Percentiles rank a stretch among this genome's conserved stretches.
These are phyloP conservation scores for Pelobates fuscus DNA, from an alignment of 2,113 vertebrate genomes.

Conservation along the genomic window DNA sequence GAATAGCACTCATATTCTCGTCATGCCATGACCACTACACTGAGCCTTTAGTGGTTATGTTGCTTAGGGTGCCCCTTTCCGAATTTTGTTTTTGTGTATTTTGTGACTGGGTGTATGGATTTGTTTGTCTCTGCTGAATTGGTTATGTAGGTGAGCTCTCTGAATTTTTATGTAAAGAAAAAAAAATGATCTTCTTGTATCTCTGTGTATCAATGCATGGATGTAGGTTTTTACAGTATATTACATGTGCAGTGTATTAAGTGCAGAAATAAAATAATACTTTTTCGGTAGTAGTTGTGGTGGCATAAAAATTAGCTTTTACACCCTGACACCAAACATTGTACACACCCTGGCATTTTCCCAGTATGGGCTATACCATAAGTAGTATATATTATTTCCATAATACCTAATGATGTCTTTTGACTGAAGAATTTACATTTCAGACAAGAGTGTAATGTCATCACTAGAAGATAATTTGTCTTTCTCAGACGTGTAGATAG, in stretches of 20 bases:
- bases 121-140: too few relatives aligned
- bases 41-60: too few relatives aligned
- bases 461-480: constrained; percentile 10
- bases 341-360: constrained; percentile 61
- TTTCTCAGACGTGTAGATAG: constrained; percentile 20
- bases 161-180: too few relatives aligned
- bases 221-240: too few relatives aligned
- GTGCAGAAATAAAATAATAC: background rate
- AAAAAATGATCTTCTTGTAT: too few relatives aligned
- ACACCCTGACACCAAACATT: constrained; percentile 64
- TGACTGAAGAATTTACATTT: constrained; percentile 46
- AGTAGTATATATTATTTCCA: constrained; percentile 32
- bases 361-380: constrained; percentile 44
- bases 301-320: constrained; percentile 64
- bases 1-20: too few relatives aligned
- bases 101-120: too few relatives aligned
- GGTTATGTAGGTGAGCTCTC: too few relatives aligned
- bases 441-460: constrained; percentile 42
- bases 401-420: constrained; percentile 37
- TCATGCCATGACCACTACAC: too few relatives aligned
- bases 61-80: too few relatives aligned
- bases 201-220: background rate
- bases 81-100: too few relatives aligned
- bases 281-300: constrained; percentile 59
- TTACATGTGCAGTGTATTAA: background rate